phyloP scores from a whole-genome alignment of 2,888 invertebrate genomes.

The Mythimna ferrago region DNA sequence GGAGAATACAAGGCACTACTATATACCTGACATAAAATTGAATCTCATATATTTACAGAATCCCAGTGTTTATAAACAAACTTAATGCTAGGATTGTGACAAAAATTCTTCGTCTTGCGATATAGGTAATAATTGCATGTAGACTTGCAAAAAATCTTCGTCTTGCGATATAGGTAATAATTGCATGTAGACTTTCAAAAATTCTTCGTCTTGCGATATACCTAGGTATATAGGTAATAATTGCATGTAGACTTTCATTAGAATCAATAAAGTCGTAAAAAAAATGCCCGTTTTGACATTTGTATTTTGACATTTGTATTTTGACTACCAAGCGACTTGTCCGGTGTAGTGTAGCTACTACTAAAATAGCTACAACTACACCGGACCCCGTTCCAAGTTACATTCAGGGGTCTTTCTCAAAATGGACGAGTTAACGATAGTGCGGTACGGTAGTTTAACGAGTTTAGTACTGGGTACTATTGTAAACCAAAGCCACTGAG shows the following conservation, averaged over 20 bases:
- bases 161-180: slow-evolving; percentile 11
- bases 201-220: slow-evolving; percentile 10
- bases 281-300: too few species aligned
- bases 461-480: slow-evolving; percentile 9
- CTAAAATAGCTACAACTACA: too few species aligned
- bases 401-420: too few species aligned
- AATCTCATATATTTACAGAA: slow-evolving; percentile 42
- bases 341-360: too few species aligned
- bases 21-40: slow-evolving; percentile 13
- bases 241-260: slow-evolving; percentile 8
- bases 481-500: background rate
- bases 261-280: background rate
- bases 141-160: background rate
- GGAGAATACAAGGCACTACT: slow-evolving; percentile 12
- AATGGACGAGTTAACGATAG: too few species aligned
- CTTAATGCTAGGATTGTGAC: slow-evolving; percentile 5
- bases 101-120: slow-evolving; percentile 2
- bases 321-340: too few species aligned
- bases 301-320: too few species aligned
- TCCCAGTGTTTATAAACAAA: slow-evolving; percentile 23
- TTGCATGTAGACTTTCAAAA: slow-evolving; percentile 8
- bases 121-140: slow-evolving; percentile 14
- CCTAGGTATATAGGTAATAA: too few species aligned
- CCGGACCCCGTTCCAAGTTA: too few species aligned
- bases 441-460: too few species aligned